Evolutionary conservation across 2,797 vertebrate species (phyloP), one percentile per base, ranked within the genome.

Genomic region (Botia almorhae): DNA sequence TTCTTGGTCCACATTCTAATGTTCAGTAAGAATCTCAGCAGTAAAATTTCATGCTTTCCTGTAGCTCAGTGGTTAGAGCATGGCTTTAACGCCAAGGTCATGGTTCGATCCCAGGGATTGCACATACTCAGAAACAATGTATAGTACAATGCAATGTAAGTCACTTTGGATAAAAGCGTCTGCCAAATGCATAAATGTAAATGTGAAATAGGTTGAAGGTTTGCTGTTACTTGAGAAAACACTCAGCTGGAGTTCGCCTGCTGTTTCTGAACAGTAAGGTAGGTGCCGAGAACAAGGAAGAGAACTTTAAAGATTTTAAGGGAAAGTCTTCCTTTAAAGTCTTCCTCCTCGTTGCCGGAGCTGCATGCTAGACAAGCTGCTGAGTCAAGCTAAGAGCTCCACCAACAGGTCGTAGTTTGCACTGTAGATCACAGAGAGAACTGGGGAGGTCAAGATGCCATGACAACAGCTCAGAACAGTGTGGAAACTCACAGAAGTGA

Each of bases 361-460:
- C 73, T 93, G 90, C 79, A 74, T 78, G 81, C 94, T 95, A 2
- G 94, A 92, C 81, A 96, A 85, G 36, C 83, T 81, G 86, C 92
- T 94, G 21, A 97, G 87, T 46, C 93, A 94, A 74, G 87, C 91
- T 70, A 98, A 85, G 50, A 99, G 93, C 33, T 95, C 91, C 58
- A 96, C 92, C 84, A 97, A 89, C 68, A 98, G 94, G 77, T 99
- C 98, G 80, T 93, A 96, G 82, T 97, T 98, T 63, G 96, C 92
- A n/a, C 95, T 96, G 86, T 98, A 98, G 85, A 96, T 91, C 73
- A 95, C 93, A 5, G 96, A 93, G 19, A 99, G 95, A 0, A 89
- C 89, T 12, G 96, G 91, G 46, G 90, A 93, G 0, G 94, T 95
- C 76, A 99, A 93, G 71, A 99, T 93, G 58, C 95, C 93, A 80